Evolutionary conservation across 2,888 invertebrate genomes (phyloP).

Genomic region (Tuberolachnus salignus): DNA sequence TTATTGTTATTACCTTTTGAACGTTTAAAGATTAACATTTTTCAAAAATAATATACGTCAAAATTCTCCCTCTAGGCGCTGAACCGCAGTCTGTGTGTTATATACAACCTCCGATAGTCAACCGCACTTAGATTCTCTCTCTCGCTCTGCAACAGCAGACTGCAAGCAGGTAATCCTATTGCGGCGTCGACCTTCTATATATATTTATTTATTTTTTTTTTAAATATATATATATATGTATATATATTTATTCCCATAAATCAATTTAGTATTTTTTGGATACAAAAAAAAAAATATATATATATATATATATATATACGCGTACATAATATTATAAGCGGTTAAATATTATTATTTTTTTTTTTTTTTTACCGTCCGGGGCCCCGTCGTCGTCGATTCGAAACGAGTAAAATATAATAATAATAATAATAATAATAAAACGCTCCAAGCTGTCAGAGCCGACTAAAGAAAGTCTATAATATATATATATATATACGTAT

Average conservation of each 20-base stretch:
- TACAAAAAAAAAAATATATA: slow-evolving; percentile 22
- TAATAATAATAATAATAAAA: slow-evolving; percentile 30
- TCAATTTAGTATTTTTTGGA: slow-evolving; percentile 48
- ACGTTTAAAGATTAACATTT: slow-evolving; percentile 44
- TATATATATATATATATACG: background rate
- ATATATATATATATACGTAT: background rate
- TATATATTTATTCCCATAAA: slow-evolving; percentile 43
- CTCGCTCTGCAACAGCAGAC: background rate
- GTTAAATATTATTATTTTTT: slow-evolving; percentile 37
- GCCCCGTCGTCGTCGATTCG: slow-evolving; percentile 23
- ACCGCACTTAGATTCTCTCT: slow-evolving; percentile 13
- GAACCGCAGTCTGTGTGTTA: background rate
- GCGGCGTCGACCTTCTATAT: slow-evolving; percentile 23
- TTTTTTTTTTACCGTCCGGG: slow-evolving; percentile 8
- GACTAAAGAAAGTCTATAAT: slow-evolving; percentile 18
- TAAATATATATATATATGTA: slow-evolving; percentile 2
- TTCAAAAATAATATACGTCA: slow-evolving; percentile 38
- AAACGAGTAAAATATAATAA: slow-evolving; percentile 50
- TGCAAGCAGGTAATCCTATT: slow-evolving; percentile 19
- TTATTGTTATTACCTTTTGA: slow-evolving; percentile 29
- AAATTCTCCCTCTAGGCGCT: slow-evolving; percentile 40
- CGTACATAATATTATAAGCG: background rate
- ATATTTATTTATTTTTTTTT: background rate
- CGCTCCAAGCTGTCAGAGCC: slow-evolving; percentile 50
- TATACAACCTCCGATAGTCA: slow-evolving; percentile 21